Evolutionary conservation across 2,113 vertebrate genomes (phyloP), one percentile per base, ranked within the genome.

Genomic region (Leucopsar rothschildi): DNA sequence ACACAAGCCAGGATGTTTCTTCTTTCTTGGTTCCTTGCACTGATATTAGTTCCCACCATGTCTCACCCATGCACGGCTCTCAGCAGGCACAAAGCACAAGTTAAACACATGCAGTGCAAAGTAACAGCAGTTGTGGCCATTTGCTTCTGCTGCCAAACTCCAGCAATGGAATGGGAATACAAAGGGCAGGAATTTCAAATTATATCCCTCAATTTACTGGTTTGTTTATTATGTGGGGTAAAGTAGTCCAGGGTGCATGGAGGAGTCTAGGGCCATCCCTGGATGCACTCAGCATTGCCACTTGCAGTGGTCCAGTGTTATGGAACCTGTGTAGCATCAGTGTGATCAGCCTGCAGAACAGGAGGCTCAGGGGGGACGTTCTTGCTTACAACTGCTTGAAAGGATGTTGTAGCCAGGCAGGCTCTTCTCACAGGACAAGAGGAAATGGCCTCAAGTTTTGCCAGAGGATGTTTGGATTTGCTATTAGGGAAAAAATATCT

Each of bases 81-180:
- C 70, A n/a, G 69, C 5, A 5, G 53, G 12, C 44, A 56, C 33
- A 47, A 28, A 53, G 45, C 45, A 39, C 40, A 16, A 14, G 10
- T 35, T 27, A 33, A 82, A 39, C 28, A 13, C 1, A 0, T 4
- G 27, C 0, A 0, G 31, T 12, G 60, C 42, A 15, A 8, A 45
- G 9, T 3, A 8, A 19, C 0, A 27, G 61, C 1, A 28, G 21
- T 39, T 0, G 0, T 22, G 1, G 3, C 50, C 31, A 6, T 61
- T 20, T n/a, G 22, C 80, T 39, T 42, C 86, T 81, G 69, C 75
- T 82, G 75, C 76, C 56, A 37, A 49, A 60, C 52, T 79, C 57
- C n/a, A 6, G 15, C 2, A 63, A 44, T 20, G 45, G 56, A 44
- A 82, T 9, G 6, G 17, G 83, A 72, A 27, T 56, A 22, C 3